Evolutionary conservation across 2,888 invertebrate species (phyloP).

Genomic region (Nymphalis c-album): DNA sequence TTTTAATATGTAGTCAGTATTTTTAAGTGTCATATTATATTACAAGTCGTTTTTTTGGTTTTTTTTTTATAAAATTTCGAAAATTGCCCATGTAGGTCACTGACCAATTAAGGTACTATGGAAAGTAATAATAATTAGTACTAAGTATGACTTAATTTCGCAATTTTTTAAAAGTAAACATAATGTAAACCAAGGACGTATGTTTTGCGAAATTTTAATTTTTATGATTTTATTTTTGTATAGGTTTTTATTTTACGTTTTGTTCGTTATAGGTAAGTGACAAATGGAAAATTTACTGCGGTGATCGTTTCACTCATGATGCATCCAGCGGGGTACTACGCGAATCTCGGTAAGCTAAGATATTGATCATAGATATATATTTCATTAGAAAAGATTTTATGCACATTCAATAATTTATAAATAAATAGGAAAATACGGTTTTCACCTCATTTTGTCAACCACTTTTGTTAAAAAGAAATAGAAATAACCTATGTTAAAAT

Average conservation of each 20-base stretch:
- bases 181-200: not conserved
- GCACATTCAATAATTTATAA: too few species aligned
- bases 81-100: not conserved
- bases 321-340: conserved; percentile 80
- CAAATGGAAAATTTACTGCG: conserved; percentile 72
- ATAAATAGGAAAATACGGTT: too few species aligned
- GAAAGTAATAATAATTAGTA: conserved; percentile 1
- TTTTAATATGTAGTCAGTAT: not conserved
- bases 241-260: conserved; percentile 36
- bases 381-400: not conserved
- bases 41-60: too few species aligned
- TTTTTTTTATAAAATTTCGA: too few species aligned
- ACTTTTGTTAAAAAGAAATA: too few species aligned
- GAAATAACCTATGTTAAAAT: too few species aligned
- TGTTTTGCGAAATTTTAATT: not conserved
- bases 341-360: conserved; percentile 72
- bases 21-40: too few species aligned
- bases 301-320: conserved; percentile 72
- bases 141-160: conserved; percentile 1
- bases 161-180: not conserved
- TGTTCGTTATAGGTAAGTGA: conserved; percentile 78
- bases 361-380: not conserved
- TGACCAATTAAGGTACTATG: not conserved
- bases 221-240: conserved; percentile 19
- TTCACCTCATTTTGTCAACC: too few species aligned